Evolutionary conservation across 2,797 vertebrate species (phyloP), one percentile per base, ranked within the genome.

Genomic region (Hephaestus fuliginosus): DNA sequence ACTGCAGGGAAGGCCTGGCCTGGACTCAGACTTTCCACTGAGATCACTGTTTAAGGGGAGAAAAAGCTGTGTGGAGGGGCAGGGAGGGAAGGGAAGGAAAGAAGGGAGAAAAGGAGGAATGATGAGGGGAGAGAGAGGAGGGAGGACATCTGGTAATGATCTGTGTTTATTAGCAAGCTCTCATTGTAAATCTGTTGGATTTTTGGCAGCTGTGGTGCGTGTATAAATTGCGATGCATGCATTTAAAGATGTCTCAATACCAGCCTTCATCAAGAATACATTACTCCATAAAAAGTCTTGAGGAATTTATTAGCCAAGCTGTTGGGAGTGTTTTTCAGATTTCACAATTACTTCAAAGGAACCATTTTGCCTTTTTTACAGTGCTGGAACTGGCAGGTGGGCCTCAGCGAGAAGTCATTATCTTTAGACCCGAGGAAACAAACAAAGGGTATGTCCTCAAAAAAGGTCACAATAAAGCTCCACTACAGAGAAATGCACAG

Each of bases 1-100:
- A 60, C 62, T 69, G 73, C n/a, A 78, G 36, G n/a, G 57, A 73
- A 88, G 36, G 81, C 52, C 88, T 91, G 91, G 85, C 87, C 72
- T 52, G 56, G 51, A 91, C 85, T 93, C 91, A 93, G 46, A 89
- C 78, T 95, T 95, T 95, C 94, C 94, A 94, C 76, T 94, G 92
- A 95, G 91, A 85, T 94, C 93, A 94, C 82, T 14, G 39, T 77
- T 81, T 66, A 39, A 46, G 67, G 66, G 5, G 76, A 72, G 74
- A 65, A 80, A 70, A 77, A 60, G 69, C 44, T 66, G 28, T 22
- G 64, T 22, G 52, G 67, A 49, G 70, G 62, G 28, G 67, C 5
- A 8, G 41, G 30, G 46, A 52, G 46, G 39, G 46, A 33, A 13
- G 9, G 56, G 63, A 51, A 39, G 71, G 22, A 49, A 73, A 74